Evolutionary conservation across 1,140 invertebrate genomes (phyloP).

Genomic region (Heliconius congener): DNA sequence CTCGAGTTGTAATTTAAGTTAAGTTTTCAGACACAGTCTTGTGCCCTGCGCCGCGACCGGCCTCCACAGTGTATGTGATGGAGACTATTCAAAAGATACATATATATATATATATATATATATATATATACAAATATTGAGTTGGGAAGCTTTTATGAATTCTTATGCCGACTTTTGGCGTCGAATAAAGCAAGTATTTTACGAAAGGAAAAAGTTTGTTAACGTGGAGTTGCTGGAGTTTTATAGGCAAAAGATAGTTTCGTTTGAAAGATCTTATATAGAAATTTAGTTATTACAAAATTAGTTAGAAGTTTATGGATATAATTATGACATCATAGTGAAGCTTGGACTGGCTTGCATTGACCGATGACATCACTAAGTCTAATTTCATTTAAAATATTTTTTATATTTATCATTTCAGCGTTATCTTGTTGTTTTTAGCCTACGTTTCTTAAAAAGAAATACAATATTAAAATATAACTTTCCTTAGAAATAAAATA

Average conservation of each 20-base stretch:
- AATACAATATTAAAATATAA: too few species aligned
- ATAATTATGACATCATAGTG: too few species aligned
- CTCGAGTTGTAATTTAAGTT: background rate
- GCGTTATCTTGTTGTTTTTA: too few species aligned
- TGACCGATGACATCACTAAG: too few species aligned
- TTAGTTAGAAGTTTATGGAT: background rate
- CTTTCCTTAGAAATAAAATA: background rate
- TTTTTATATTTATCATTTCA: too few species aligned
- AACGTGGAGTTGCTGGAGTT: background rate
- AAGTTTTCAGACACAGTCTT: background rate
- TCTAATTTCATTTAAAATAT: too few species aligned
- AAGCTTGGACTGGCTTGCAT: too few species aligned
- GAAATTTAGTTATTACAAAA: background rate
- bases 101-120: background rate
- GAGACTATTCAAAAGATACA: background rate
- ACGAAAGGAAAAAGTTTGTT: constrained; percentile 25
- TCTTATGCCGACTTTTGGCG: constrained; percentile 18
- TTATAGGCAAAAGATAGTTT: background rate
- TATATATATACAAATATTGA: background rate
- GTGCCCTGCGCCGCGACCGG: background rate
- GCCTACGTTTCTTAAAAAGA: too few species aligned
- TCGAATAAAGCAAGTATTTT: constrained; percentile 22
- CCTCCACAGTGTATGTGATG: background rate
- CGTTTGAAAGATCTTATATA: background rate
- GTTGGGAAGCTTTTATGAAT: constrained; percentile 26